Percentiles rank a stretch among this genome's conserved stretches.
Conservation (phyloP, 2,888 invertebrate genomes). For the Homarus gammarus region DNA sequence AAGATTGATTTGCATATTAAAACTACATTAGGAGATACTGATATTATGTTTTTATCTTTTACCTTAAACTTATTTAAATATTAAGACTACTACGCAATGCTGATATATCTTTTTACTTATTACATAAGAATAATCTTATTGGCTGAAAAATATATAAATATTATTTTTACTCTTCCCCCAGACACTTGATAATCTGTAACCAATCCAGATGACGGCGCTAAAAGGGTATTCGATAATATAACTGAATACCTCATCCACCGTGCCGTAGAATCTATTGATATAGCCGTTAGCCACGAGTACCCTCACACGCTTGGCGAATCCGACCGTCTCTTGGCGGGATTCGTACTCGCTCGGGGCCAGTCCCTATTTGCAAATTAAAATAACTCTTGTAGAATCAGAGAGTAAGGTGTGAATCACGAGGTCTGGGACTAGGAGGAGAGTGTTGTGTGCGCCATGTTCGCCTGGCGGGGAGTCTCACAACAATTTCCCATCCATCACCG, state of each 20-base stretch:
- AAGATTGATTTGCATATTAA: too few relatives aligned
- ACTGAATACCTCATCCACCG: slow-evolving; percentile 30
- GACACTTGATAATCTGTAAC: slow-evolving; percentile 48
- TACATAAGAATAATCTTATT: background rate
- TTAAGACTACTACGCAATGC: too few relatives aligned
- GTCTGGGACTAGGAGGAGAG: background rate
- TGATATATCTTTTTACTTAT: too few relatives aligned
- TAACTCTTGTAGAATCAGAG: slow-evolving; percentile 27
- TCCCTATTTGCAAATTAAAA: slow-evolving; percentile 19
- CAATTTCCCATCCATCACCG: slow-evolving; percentile 62
- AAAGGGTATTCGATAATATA: slow-evolving; percentile 51
- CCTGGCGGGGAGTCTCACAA: slow-evolving; percentile 57
- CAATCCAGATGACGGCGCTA: slow-evolving; percentile 59
- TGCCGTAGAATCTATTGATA: slow-evolving; percentile 29
- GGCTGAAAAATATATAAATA: background rate
- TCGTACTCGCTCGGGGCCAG: background rate
- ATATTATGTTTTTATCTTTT: too few relatives aligned
- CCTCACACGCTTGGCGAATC: background rate
- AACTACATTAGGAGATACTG: too few relatives aligned
- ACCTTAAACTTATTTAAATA: too few relatives aligned
- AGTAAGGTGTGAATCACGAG: slow-evolving; percentile 21
- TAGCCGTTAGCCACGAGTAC: background rate
- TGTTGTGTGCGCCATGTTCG: slow-evolving; percentile 33
- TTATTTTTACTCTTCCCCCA: background rate
- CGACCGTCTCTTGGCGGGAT: background rate